phyloP scores from a whole-genome alignment of 2,888 invertebrate species.

The Coelinius sp. region DNA sequence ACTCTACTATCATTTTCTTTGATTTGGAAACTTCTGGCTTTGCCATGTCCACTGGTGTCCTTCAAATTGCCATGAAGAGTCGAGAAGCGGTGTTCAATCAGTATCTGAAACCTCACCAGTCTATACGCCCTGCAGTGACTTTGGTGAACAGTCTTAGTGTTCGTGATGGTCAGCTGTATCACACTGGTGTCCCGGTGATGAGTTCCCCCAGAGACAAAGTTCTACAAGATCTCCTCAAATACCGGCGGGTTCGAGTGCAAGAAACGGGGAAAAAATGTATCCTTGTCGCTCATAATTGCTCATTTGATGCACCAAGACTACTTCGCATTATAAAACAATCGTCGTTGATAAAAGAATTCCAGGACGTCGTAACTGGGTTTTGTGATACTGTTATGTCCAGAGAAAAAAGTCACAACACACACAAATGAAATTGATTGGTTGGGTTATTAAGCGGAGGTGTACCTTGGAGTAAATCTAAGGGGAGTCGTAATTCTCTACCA shows the following conservation, averaged over 20 bases:
- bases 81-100: slow-evolving; percentile 24
- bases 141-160: neutral
- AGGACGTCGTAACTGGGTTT: neutral
- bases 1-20: slow-evolving; percentile 24
- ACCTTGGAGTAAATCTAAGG: too few species aligned
- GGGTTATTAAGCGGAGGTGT: too few species aligned
- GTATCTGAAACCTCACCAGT: slow-evolving; percentile 28
- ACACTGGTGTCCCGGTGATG: too few species aligned
- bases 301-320: neutral
- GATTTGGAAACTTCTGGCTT: slow-evolving; percentile 41
- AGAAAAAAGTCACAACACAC: too few species aligned
- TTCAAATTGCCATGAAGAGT: slow-evolving; percentile 34
- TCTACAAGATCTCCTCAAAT: neutral
- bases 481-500: too few species aligned
- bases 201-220: neutral
- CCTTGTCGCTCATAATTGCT: neutral
- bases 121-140: neutral
- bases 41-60: slow-evolving; percentile 25
- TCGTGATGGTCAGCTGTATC: neutral
- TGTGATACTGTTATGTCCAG: too few species aligned
- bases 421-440: too few species aligned
- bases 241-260: too few species aligned
- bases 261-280: neutral
- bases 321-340: neutral
- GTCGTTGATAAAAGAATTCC: neutral